Evolutionary conservation across 2,113 vertebrate species (phyloP).

Genomic region (Montifringilla adamsi): DNA sequence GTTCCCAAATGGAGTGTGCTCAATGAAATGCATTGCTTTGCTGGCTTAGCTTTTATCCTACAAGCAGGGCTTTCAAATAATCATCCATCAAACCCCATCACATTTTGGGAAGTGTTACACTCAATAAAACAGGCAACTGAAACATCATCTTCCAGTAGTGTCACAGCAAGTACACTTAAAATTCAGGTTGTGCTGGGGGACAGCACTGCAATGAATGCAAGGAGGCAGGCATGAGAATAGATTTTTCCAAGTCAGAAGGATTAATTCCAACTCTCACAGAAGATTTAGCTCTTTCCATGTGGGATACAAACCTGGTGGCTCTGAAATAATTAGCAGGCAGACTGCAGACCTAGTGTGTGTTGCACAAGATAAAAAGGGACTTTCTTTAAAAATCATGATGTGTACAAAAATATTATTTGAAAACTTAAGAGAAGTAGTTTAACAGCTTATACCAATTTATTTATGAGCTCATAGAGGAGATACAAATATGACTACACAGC

Average conservation of each 20-base stretch:
- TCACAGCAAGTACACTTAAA: neutral
- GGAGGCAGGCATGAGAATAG: neutral
- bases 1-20: neutral
- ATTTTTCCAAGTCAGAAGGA: neutral
- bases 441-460: neutral
- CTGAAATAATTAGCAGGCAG: neutral
- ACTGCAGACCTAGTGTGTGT: neutral
- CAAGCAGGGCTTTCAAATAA: neutral
- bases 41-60: neutral
- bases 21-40: neutral
- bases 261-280: neutral
- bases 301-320: neutral
- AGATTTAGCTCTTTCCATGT: neutral
- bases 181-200: neutral
- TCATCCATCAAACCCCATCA: neutral
- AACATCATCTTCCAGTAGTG: neutral
- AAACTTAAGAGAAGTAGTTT: neutral
- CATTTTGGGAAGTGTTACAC: neutral
- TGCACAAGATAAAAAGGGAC: neutral
- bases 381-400: neutral
- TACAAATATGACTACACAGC: neutral
- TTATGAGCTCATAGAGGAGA: neutral
- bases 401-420: neutral
- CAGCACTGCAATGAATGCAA: neutral
- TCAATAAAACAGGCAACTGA: neutral